These are phyloP conservation scores for Drosophila truncata DNA, from an alignment of 1,140 invertebrate genomes.

Conservation along the genomic window DNA sequence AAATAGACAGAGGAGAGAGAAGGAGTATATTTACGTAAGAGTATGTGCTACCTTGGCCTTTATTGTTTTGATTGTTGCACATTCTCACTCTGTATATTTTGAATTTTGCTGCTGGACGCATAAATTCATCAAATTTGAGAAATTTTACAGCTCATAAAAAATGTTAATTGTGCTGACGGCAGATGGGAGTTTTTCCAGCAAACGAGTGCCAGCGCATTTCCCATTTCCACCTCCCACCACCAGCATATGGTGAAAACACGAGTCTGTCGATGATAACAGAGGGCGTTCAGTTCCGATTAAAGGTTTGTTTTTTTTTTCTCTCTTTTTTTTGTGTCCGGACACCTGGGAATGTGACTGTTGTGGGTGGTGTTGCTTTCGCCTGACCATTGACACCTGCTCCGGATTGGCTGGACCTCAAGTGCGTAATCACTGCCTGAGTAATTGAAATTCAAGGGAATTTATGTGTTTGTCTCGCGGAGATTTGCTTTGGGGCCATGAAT, in stretches of 20 bases:
- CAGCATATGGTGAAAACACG: slow-evolving; percentile 46
- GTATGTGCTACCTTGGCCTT: slow-evolving; percentile 33
- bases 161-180: slow-evolving; percentile 69
- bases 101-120: slow-evolving; percentile 37
- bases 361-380: slow-evolving; percentile 13
- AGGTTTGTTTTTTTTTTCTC: slow-evolving; percentile 25
- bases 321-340: neutral
- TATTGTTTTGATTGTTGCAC: slow-evolving; percentile 47
- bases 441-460: slow-evolving; percentile 68
- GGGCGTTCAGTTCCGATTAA: slow-evolving; percentile 66
- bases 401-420: slow-evolving; percentile 7
- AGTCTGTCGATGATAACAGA: slow-evolving; percentile 56
- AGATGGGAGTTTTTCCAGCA: slow-evolving; percentile 39
- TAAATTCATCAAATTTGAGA: slow-evolving; percentile 79
- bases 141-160: slow-evolving; percentile 79
- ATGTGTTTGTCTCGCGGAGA: slow-evolving; percentile 25
- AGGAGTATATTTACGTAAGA: slow-evolving; percentile 4
- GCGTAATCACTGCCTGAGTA: slow-evolving; percentile 64
- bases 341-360: slow-evolving; percentile 18
- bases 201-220: slow-evolving; percentile 30
- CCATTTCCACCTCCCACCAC: slow-evolving; percentile 25
- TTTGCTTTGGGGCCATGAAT: slow-evolving; percentile 20
- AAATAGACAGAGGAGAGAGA: neutral
- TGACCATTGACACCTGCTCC: slow-evolving; percentile 67
- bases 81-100: slow-evolving; percentile 47